Conservation (phyloP, 2,797 vertebrate genomes). For the Chelmon rostratus region DNA sequence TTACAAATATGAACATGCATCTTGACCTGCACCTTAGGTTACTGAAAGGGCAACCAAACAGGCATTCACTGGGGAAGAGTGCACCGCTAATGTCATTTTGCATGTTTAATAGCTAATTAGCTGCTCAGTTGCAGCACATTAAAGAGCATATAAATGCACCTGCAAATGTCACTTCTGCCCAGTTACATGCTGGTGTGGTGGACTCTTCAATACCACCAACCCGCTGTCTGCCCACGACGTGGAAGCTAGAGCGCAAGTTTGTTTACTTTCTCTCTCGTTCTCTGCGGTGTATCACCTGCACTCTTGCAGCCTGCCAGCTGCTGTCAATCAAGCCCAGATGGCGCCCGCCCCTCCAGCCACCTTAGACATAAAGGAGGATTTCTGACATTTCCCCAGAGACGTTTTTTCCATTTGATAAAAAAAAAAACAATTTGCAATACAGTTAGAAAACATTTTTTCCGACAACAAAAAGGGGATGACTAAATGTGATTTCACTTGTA, state of each 20-base stretch:
- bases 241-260: neutral
- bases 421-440: neutral
- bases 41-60: neutral
- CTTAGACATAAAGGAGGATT: neutral
- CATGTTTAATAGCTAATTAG: neutral
- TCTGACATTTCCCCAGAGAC: neutral
- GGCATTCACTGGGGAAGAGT: neutral
- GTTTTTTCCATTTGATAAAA: neutral
- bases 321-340: neutral
- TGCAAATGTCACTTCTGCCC: neutral
- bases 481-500: neutral
- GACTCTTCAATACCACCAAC: neutral
- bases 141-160: neutral
- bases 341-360: too few species aligned
- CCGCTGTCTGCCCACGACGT: neutral
- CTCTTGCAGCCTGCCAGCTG: neutral
- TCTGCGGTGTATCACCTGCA: neutral
- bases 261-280: neutral
- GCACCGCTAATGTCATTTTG: neutral
- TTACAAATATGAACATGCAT: neutral
- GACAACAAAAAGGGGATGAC: neutral
- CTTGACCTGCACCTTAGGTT: neutral
- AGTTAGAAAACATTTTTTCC: neutral
- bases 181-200: neutral
- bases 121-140: slow-evolving; percentile 9